Conservation (phyloP, 2,888 invertebrate species). For the Azorinus chamasolen region DNA sequence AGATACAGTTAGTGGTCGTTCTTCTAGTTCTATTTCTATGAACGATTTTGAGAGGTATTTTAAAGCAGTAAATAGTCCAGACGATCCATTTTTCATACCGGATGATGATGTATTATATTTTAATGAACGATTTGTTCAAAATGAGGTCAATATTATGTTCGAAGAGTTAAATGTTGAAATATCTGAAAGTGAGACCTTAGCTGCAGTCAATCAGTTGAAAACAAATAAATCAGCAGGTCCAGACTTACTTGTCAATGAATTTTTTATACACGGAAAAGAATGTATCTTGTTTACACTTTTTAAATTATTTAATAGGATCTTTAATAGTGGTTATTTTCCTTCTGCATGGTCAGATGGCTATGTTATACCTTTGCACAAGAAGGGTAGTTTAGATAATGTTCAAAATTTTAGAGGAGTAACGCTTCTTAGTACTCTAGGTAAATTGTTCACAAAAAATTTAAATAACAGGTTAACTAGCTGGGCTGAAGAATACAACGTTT, state of each 20-base stretch:
- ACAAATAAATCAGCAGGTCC: constrained; percentile 9
- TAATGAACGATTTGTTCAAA: constrained; percentile 15
- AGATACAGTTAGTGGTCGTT: too few relatives aligned
- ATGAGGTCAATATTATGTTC: constrained; percentile 28
- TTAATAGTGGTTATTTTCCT: constrained; percentile 13
- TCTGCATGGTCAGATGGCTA: too few relatives aligned
- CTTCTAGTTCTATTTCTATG: too few relatives aligned
- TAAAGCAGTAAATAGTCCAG: constrained; percentile 8
- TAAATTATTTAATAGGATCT: constrained; percentile 11
- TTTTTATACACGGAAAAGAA: constrained; percentile 17
- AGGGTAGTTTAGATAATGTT: constrained; percentile 22
- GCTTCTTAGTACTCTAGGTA: constrained; percentile 20
- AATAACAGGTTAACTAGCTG: too few relatives aligned
- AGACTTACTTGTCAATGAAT: constrained; percentile 25
- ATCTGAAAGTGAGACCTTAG: not conserved
- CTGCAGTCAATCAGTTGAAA: constrained; percentile 15
- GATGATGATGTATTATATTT: constrained; percentile 23
- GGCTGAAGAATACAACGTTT: too few relatives aligned
- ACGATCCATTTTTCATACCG: constrained; percentile 3
- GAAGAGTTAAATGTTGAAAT: constrained; percentile 10
- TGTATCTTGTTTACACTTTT: not conserved
- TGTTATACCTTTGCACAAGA: constrained; percentile 27
- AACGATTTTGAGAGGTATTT: too few relatives aligned
- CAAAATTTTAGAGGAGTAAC: constrained; percentile 35
- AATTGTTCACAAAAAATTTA: constrained; percentile 30